These are phyloP conservation scores for Channa maculata DNA, from an alignment of 2,113 vertebrate genomes.

Conservation along the genomic window DNA sequence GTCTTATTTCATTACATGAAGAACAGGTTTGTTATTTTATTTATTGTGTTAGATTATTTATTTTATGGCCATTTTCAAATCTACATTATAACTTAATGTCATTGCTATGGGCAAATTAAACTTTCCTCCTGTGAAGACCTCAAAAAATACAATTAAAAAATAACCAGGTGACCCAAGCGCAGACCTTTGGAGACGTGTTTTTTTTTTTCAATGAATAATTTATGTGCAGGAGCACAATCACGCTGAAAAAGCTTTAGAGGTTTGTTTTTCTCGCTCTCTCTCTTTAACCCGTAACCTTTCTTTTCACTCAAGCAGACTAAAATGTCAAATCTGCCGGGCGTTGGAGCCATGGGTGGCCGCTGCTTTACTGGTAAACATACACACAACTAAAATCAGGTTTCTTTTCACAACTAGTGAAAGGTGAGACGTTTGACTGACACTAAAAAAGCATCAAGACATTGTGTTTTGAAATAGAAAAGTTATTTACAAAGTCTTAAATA, in stretches of 20 bases:
- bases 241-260: slow-evolving; percentile 55
- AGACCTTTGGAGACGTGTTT: slow-evolving; percentile 46
- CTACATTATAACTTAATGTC: no score
- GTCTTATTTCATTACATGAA: no score
- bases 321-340: slow-evolving; percentile 73
- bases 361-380: slow-evolving; percentile 64
- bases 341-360: slow-evolving; percentile 49
- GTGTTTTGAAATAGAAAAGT: no score
- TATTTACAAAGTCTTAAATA: no score
- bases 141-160: slow-evolving; percentile 31
- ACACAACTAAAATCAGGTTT: slow-evolving; percentile 44
- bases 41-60: neutral
- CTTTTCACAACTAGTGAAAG: slow-evolving; percentile 55
- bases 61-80: neutral
- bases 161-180: slow-evolving; percentile 30
- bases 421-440: slow-evolving; percentile 21
- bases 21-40: no score
- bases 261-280: neutral
- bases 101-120: neutral
- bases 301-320: slow-evolving; percentile 66
- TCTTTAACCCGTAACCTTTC: slow-evolving; percentile 75
- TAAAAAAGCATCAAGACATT: no score
- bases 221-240: slow-evolving; percentile 61
- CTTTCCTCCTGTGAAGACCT: neutral
- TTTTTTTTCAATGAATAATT: slow-evolving; percentile 72